Conservation (phyloP, 2,797 vertebrate genomes). For the Acanthurus leucopareius region DNA sequence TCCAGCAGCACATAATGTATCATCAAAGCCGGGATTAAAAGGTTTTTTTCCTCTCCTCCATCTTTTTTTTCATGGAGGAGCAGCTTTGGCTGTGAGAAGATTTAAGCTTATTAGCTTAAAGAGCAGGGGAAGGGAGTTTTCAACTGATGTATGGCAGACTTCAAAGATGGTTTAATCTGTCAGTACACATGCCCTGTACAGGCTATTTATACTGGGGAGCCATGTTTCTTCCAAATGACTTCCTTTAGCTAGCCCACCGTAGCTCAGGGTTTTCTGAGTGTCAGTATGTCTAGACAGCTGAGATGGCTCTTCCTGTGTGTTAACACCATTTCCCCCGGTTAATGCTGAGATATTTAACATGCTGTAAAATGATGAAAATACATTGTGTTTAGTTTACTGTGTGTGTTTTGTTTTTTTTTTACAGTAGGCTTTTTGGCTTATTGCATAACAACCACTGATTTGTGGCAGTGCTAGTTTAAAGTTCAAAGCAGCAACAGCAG, state of each 20-base stretch:
- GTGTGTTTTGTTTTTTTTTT: slow-evolving; percentile 25
- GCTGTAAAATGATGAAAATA: slow-evolving; percentile 32
- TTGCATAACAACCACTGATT: slow-evolving; percentile 38
- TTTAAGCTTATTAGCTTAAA: slow-evolving; percentile 89
- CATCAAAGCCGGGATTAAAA: slow-evolving; percentile 88
- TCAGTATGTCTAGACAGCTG: slow-evolving; percentile 64
- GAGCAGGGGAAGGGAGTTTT: slow-evolving; percentile 84
- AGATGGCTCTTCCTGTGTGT: slow-evolving; percentile 56
- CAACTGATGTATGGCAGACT: slow-evolving; percentile 85
- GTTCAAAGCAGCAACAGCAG: slow-evolving; percentile 20
- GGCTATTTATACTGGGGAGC: slow-evolving; percentile 79
- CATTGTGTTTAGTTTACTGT: slow-evolving; percentile 28
- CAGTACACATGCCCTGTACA: slow-evolving; percentile 80
- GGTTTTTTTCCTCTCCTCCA: slow-evolving; percentile 40
- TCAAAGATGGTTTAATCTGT: slow-evolving; percentile 90
- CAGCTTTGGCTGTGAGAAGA: slow-evolving; percentile 84
- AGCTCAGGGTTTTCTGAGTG: slow-evolving; percentile 61
- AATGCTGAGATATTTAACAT: slow-evolving; percentile 11
- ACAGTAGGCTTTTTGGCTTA: slow-evolving; percentile 6
- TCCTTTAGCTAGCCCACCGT: slow-evolving; percentile 58
- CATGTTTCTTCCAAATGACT: slow-evolving; percentile 72
- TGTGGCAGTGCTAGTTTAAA: slow-evolving; percentile 6
- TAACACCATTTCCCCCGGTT: slow-evolving; percentile 50
- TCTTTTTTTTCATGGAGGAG: slow-evolving; percentile 66
- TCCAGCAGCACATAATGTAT: slow-evolving; percentile 82